Conservation (phyloP, 2,888 invertebrate species). For the Noctua pronuba region DNA sequence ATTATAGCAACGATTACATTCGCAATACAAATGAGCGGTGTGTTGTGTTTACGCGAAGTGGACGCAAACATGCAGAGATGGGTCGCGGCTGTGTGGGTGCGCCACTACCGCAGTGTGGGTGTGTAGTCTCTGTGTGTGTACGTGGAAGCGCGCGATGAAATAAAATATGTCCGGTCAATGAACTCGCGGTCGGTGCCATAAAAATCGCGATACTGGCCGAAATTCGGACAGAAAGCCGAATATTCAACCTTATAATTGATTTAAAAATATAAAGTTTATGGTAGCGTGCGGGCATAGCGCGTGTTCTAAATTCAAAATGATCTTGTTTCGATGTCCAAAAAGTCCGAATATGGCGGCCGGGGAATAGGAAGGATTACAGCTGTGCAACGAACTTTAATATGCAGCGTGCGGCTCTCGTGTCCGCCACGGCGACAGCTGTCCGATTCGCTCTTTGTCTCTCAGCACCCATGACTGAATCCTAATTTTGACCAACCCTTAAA, state of each 20-base stretch:
- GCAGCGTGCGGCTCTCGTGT: constrained; percentile 77
- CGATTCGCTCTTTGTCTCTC: constrained; percentile 71
- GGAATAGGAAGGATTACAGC: constrained; percentile 77
- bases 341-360: constrained; percentile 69
- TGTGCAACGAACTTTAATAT: constrained; percentile 82
- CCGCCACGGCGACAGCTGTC: constrained; percentile 78
- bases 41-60: constrained; percentile 86
- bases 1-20: constrained; percentile 82
- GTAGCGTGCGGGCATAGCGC: constrained; percentile 28
- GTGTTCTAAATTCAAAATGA: constrained; percentile 60
- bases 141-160: constrained; percentile 90
- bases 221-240: constrained; percentile 85
- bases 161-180: constrained; percentile 91
- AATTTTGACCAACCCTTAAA: constrained; percentile 64
- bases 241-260: constrained; percentile 68
- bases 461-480: constrained; percentile 64
- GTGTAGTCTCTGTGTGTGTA: constrained; percentile 85
- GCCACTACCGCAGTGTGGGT: constrained; percentile 79
- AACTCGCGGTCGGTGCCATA: constrained; percentile 89
- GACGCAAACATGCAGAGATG: constrained; percentile 86
- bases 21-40: constrained; percentile 81
- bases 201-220: constrained; percentile 90
- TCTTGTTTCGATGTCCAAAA: constrained; percentile 66
- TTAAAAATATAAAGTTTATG: constrained; percentile 54
- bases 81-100: constrained; percentile 80